Evolutionary conservation across 2,797 vertebrate genomes (phyloP).

Genomic region (Balearica regulorum): DNA sequence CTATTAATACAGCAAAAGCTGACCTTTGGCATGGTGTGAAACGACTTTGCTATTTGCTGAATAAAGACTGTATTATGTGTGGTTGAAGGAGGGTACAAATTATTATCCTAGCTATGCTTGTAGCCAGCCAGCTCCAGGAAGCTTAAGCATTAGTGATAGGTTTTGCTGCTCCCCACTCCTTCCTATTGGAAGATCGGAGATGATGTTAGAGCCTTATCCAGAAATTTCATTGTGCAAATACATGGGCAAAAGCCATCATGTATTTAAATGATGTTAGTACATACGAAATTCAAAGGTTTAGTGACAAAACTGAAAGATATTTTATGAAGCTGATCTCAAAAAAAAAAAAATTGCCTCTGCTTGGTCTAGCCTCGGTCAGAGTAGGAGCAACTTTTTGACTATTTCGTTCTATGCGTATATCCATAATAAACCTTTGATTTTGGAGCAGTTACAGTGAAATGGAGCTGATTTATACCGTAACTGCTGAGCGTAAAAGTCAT

Average conservation of each 20-base stretch:
- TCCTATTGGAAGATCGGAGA: background rate
- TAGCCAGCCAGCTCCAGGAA: slow-evolving; percentile 54
- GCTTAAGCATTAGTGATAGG: slow-evolving; percentile 37
- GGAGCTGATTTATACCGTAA: background rate
- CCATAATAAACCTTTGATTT: background rate
- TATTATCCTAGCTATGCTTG: slow-evolving; percentile 58
- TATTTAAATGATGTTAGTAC: background rate
- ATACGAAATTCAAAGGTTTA: background rate
- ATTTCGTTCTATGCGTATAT: background rate
- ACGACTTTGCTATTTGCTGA: slow-evolving; percentile 76
- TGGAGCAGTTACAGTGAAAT: background rate
- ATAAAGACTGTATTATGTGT: slow-evolving; percentile 76
- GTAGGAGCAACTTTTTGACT: background rate
- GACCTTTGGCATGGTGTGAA: slow-evolving; percentile 77
- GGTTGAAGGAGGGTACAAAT: slow-evolving; percentile 69
- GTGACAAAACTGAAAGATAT: background rate
- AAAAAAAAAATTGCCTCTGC: background rate
- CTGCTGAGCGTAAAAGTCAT: background rate
- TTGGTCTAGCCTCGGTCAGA: background rate
- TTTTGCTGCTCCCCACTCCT: background rate
- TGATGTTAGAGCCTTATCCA: background rate
- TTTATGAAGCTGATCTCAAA: background rate
- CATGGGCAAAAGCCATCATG: background rate
- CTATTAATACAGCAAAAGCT: slow-evolving; percentile 80
- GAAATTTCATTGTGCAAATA: background rate